Conservation (phyloP, 2,797 vertebrate genomes). For the Anguilla obscura region DNA sequence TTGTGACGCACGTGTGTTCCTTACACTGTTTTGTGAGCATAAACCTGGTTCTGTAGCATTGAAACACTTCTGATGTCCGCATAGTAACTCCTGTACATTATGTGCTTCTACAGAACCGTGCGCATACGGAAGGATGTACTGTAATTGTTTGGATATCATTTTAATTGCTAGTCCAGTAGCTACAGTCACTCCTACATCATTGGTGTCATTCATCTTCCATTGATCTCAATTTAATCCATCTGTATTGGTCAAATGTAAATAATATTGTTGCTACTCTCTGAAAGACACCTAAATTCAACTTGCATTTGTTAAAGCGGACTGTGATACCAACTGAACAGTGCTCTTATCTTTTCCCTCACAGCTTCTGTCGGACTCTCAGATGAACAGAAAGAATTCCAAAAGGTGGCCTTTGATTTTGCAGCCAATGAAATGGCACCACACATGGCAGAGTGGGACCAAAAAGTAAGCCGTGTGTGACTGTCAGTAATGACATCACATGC, state of each 20-base stretch:
- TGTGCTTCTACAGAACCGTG: background rate
- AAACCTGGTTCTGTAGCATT: background rate
- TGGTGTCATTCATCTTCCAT: background rate
- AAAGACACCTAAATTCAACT: background rate
- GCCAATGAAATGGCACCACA: conserved; percentile 91
- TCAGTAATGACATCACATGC: background rate
- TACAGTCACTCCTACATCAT: background rate
- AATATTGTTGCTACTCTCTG: background rate
- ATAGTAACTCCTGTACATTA: background rate
- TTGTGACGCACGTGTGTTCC: too few species aligned
- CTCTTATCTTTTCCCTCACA: conserved; percentile 49
- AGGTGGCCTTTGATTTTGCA: conserved; percentile 94
- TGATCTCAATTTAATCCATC: background rate
- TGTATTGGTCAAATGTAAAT: background rate
- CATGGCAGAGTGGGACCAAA: conserved; percentile 95
- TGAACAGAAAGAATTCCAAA: conserved; percentile 96
- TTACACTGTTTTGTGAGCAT: background rate
- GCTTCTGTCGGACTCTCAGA: conserved; percentile 86
- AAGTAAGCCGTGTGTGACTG: conserved; percentile 51
- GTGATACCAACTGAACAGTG: background rate
- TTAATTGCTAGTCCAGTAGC: background rate
- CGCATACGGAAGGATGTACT: background rate
- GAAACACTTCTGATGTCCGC: background rate
- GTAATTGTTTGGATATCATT: background rate
- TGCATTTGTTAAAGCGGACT: background rate